Evolutionary conservation across 2,797 vertebrate genomes (phyloP).

Genomic region (Silurus aristotelis): DNA sequence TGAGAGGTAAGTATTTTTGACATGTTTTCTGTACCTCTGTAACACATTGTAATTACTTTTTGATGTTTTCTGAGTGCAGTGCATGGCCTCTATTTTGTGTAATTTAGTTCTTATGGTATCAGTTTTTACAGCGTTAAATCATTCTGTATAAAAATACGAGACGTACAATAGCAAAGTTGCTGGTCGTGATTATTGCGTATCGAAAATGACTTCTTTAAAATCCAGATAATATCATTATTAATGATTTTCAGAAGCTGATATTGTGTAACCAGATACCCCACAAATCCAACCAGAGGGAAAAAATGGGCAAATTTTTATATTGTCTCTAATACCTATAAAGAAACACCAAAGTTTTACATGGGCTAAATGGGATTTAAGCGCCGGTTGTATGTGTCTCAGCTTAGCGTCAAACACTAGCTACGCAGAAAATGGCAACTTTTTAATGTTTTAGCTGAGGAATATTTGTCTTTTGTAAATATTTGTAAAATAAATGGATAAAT

Average conservation of each 20-base stretch:
- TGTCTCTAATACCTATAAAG: background rate
- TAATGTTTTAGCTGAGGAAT: background rate
- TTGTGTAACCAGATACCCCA: background rate
- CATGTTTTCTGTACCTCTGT: conserved; percentile 54
- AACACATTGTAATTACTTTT: conserved; percentile 52
- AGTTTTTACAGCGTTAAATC: conserved; percentile 59
- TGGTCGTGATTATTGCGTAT: conserved; percentile 16
- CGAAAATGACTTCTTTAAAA: background rate
- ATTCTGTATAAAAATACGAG: conserved; percentile 64
- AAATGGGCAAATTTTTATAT: background rate
- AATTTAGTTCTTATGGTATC: conserved; percentile 51
- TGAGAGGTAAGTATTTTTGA: conserved; percentile 62
- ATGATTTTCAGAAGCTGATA: background rate
- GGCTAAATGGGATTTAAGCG: background rate
- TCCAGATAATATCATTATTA: background rate
- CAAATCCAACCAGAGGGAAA: too few relatives aligned
- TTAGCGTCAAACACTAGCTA: background rate
- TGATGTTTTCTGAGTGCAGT: conserved; percentile 55
- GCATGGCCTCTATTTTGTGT: conserved; percentile 58
- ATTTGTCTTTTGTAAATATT: background rate
- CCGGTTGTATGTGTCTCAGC: background rate
- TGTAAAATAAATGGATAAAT: too few relatives aligned
- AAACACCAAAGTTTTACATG: background rate
- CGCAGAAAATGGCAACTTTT: background rate
- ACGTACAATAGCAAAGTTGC: conserved; percentile 16